A percentile compares a stretch with the other conserved stretches of the same genome.
phyloP scores from a whole-genome alignment of 2,888 invertebrate genomes.

The Sycophila texana region DNA sequence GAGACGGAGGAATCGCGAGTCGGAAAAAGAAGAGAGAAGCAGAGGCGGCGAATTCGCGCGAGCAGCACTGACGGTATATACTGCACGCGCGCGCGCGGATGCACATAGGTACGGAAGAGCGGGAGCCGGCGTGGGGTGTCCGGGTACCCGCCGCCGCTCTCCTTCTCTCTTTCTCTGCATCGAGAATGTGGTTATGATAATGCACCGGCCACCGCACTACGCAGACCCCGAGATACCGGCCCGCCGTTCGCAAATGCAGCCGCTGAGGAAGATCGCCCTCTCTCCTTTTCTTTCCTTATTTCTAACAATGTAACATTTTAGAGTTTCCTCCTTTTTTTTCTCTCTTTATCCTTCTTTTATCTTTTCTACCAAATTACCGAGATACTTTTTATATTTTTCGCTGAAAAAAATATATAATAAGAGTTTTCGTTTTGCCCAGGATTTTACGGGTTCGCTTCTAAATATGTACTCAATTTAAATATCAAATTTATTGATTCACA shows the following conservation, averaged over 20 bases:
- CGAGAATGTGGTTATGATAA: slow-evolving; percentile 75
- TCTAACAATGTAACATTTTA: too few species aligned
- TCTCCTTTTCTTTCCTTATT: neutral
- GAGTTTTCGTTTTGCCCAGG: too few species aligned
- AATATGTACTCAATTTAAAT: too few species aligned
- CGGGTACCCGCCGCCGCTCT: slow-evolving; percentile 62
- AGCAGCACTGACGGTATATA: neutral
- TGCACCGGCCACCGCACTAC: slow-evolving; percentile 74
- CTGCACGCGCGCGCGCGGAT: neutral
- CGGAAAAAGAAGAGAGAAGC: slow-evolving; percentile 18
- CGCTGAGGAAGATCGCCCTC: slow-evolving; percentile 7
- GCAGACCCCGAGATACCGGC: slow-evolving; percentile 62
- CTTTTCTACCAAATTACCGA: neutral
- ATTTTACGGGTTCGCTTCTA: too few species aligned
- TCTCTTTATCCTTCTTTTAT: neutral
- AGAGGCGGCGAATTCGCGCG: slow-evolving; percentile 6
- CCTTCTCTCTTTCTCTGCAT: slow-evolving; percentile 60
- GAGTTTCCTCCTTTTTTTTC: neutral
- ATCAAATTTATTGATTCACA: too few species aligned
- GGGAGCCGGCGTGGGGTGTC: slow-evolving; percentile 61
- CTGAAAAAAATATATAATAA: too few species aligned
- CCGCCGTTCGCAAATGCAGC: slow-evolving; percentile 11
- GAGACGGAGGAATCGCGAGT: slow-evolving; percentile 3
- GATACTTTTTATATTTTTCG: too few species aligned
- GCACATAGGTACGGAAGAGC: slow-evolving; percentile 1